Percentiles rank a stretch among this genome's conserved stretches.
Evolutionary conservation across 1,140 invertebrate genomes (phyloP).

Genomic region (Bombyx mori): ASM3026992v2 NC_085120.1:11049501-11050000

Average conservation of each 20-base stretch:
- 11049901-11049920: no score
- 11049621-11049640: slow-evolving; percentile 92
- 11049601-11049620: slow-evolving; percentile 86
- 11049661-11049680: slow-evolving; percentile 95
- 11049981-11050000: no score
- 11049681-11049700: slow-evolving; percentile 89
- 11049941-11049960: no score
- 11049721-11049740: slow-evolving; percentile 88
- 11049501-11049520: no score
- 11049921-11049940: no score
- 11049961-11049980: no score
- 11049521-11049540: slow-evolving; percentile 73
- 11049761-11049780: neutral
- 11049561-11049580: slow-evolving; percentile 88
- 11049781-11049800: no score
- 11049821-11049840: no score
- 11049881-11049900: no score
- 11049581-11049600: slow-evolving; percentile 85
- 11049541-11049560: slow-evolving; percentile 83
- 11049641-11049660: slow-evolving; percentile 92
- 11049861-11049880: no score
- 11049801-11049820: no score
- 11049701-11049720: slow-evolving; percentile 90
- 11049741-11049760: slow-evolving; percentile 79
- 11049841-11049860: no score